Evolutionary conservation across 64 coral and sea anemone genomes (phyloP), one percentile per base, ranked within the genome.

Genomic region (Dendrophyllia cribrosa): DNA sequence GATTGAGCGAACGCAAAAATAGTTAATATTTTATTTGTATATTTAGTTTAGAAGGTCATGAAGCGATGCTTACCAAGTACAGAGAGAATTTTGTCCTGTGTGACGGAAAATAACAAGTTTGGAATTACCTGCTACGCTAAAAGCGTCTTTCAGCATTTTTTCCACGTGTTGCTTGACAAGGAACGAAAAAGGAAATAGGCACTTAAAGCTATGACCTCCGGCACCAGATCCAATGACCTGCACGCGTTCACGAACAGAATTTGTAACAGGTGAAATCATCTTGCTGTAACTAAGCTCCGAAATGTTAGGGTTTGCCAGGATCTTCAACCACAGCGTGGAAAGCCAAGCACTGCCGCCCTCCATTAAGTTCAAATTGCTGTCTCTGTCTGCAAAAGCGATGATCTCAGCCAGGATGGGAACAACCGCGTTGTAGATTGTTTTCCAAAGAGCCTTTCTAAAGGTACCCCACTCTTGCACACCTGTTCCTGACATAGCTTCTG

Each of bases 171-270:
- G 85, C 77, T 92, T 92, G 16, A 96, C 73, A 6, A 96, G 69
- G 70, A 86, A 96, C 3, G 94, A 92, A 85, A 96, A 96, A 43
- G 94, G 94, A 89, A 96, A 96, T 26, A 43, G 69, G 77, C 94
- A 92, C 6, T 14, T 49, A 58, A 92, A 96, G 3, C 8, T 52
- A 19, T 96, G 94, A 50, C 69, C 82, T 26, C 86, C 94, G 58
- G 76, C 74, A 12, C 94, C 94, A 43, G 94, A 96, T 4, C 78
- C 78, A 25, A 83, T 59, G 58, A 89, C 89, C 4, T 72, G 76
- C 48, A 87, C 85, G 74, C 89, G 94, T 9, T 53, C 47, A 19
- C 65, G 89, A 66, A 83, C 82, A 22, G 86, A 76, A 75, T 61
- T 86, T 64, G 90, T 92, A 19, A 83, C 66, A 15, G 68, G 83